phyloP scores from a whole-genome alignment of 2,888 invertebrate genomes.

The Sinelater perroti region DNA sequence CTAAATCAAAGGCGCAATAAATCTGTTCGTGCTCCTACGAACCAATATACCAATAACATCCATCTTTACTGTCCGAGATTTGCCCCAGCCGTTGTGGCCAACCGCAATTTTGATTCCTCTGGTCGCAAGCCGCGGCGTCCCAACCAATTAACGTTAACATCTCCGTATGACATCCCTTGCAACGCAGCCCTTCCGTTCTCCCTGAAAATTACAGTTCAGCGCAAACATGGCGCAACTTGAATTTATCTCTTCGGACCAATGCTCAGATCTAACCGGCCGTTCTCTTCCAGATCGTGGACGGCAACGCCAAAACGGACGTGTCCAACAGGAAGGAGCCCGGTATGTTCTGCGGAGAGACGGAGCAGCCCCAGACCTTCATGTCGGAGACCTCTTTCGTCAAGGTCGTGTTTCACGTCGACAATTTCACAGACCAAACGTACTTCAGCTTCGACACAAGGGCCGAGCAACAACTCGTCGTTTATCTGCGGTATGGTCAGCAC shows the following conservation, averaged over 20 bases:
- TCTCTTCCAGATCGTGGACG: slow-evolving; percentile 82
- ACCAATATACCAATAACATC: slow-evolving; percentile 23
- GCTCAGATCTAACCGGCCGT: no score
- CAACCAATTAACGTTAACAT: slow-evolving; percentile 33
- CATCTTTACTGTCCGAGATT: slow-evolving; percentile 19
- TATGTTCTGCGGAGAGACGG: slow-evolving; percentile 92
- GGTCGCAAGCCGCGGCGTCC: slow-evolving; percentile 24
- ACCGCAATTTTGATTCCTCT: slow-evolving; percentile 30
- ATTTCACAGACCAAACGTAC: slow-evolving; percentile 92
- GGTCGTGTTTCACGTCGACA: slow-evolving; percentile 90
- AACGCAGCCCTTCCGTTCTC: no score
- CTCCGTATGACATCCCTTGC: slow-evolving; percentile 31
- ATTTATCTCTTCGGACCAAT: no score
- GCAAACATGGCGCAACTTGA: no score
- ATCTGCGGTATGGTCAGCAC: slow-evolving; percentile 91
- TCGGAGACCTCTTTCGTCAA: slow-evolving; percentile 94
- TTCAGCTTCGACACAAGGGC: slow-evolving; percentile 87
- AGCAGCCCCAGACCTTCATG: slow-evolving; percentile 93
- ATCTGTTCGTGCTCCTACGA: slow-evolving; percentile 7
- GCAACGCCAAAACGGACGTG: slow-evolving; percentile 88
- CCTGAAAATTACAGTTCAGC: no score
- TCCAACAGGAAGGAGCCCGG: slow-evolving; percentile 89
- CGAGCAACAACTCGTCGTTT: slow-evolving; percentile 91
- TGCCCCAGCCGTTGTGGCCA: slow-evolving; percentile 17
- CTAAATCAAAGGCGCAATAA: slow-evolving; percentile 8